phyloP scores from a whole-genome alignment of 2,888 invertebrate species.

The Drosophila formosana region DNA sequence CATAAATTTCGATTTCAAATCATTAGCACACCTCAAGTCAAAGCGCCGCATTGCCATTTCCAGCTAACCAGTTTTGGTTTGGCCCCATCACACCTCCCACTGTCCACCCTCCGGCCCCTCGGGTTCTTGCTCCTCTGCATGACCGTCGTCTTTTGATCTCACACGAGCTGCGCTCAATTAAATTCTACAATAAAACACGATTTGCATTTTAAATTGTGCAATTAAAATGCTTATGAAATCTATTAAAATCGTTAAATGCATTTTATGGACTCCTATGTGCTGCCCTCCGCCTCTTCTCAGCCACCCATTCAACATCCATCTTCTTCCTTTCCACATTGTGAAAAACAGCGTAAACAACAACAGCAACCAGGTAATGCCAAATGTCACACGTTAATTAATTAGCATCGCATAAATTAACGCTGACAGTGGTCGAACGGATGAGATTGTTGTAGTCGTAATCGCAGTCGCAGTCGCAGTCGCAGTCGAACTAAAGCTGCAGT shows the following conservation, averaged over 20 bases:
- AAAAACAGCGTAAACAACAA: constrained; percentile 31
- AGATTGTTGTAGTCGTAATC: neutral
- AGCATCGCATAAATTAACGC: constrained; percentile 39
- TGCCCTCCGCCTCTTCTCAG: neutral
- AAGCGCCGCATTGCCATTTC: constrained; percentile 54
- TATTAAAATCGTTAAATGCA: constrained; percentile 77
- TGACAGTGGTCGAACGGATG: constrained; percentile 17
- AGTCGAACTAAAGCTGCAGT: neutral
- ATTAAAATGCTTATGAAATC: constrained; percentile 81
- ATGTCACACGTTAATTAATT: constrained; percentile 75
- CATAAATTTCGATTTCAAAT: constrained; percentile 72
- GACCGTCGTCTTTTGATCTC: constrained; percentile 51
- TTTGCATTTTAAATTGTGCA: constrained; percentile 80
- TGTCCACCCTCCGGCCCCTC: neutral
- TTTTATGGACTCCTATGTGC: constrained; percentile 60
- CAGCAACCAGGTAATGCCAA: constrained; percentile 54
- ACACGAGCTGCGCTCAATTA: constrained; percentile 71
- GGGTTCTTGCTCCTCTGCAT: constrained; percentile 8
- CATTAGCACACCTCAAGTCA: constrained; percentile 73
- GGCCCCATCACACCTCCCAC: constrained; percentile 21
- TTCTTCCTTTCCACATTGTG: constrained; percentile 31
- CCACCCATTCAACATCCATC: constrained; percentile 1
- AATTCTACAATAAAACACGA: constrained; percentile 76
- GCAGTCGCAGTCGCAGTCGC: constrained; percentile 9
- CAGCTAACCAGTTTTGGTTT: constrained; percentile 40